phyloP scores from a whole-genome alignment of 2,113 vertebrate genomes.

The Leucopsar rothschildi region DNA sequence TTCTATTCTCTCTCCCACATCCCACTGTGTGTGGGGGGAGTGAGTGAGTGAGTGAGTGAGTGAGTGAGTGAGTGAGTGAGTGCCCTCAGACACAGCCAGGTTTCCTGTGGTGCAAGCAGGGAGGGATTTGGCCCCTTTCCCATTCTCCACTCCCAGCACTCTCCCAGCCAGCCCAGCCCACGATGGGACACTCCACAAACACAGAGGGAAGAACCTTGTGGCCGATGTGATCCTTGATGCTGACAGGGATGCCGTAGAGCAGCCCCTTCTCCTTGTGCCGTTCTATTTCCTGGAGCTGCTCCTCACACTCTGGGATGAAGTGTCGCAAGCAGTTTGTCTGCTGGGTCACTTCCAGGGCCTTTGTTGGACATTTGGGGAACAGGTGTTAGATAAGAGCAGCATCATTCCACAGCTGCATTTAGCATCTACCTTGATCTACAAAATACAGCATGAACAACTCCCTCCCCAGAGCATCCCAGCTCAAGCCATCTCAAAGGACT shows the following conservation, averaged over 20 bases:
- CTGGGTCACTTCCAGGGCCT: conserved; percentile 77
- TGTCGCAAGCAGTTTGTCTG: conserved; percentile 78
- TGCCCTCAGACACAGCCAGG: neutral
- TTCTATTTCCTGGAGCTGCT: conserved; percentile 69
- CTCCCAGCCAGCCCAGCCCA: neutral
- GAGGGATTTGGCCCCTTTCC: neutral
- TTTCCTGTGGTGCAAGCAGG: neutral
- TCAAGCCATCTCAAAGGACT: neutral
- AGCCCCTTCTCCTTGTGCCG: conserved; percentile 63
- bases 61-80: neutral
- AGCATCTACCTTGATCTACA: neutral
- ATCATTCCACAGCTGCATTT: neutral
- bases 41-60: neutral
- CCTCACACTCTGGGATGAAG: conserved; percentile 78
- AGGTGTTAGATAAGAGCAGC: neutral
- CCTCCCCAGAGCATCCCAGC: neutral
- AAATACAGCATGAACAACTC: neutral
- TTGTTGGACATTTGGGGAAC: neutral
- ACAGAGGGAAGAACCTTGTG: conserved; percentile 69
- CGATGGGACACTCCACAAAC: fast-evolving
- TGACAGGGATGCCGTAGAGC: conserved; percentile 81
- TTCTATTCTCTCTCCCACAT: neutral
- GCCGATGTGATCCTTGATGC: conserved; percentile 81
- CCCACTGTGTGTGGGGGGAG: too few relatives aligned
- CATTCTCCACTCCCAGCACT: neutral